phyloP scores from a whole-genome alignment of 2,113 vertebrate species.

The Cyprinodon variegatus region DNA sequence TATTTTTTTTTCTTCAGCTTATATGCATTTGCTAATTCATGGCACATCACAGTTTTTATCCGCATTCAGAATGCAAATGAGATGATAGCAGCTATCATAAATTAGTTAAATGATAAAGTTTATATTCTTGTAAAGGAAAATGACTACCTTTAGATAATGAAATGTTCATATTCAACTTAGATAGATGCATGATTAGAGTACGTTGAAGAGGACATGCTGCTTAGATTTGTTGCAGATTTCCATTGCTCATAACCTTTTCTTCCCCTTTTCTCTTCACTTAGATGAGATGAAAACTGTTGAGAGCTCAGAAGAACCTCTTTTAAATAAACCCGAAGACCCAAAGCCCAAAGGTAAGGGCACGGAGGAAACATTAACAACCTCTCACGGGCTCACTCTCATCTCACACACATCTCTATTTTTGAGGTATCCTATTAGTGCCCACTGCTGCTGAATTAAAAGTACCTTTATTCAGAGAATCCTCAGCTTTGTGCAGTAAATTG shows the following conservation, averaged over 20 bases:
- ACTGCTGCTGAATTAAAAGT: slow-evolving; percentile 74
- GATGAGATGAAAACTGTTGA: slow-evolving; percentile 68
- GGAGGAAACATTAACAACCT: slow-evolving; percentile 21
- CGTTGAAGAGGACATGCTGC: slow-evolving; percentile 14
- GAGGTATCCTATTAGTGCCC: slow-evolving; percentile 58
- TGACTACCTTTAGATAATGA: background rate
- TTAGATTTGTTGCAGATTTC: slow-evolving; percentile 32
- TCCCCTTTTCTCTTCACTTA: slow-evolving; percentile 37
- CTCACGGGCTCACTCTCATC: slow-evolving; percentile 30
- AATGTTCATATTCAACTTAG: background rate
- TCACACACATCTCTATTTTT: slow-evolving; percentile 52
- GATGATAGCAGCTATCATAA: slow-evolving; percentile 9
- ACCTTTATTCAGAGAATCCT: slow-evolving; percentile 43
- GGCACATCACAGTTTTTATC: slow-evolving; percentile 24
- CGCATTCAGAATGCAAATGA: slow-evolving; percentile 13
- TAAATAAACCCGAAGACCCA: slow-evolving; percentile 70
- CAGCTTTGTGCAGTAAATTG: slow-evolving; percentile 39
- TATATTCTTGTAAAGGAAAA: background rate
- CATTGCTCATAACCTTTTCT: slow-evolving; percentile 7
- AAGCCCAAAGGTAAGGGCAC: slow-evolving; percentile 80
- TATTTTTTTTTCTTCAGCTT: slow-evolving; percentile 6
- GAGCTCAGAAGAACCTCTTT: slow-evolving; percentile 64
- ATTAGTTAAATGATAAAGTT: slow-evolving; percentile 1
- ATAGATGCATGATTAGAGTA: slow-evolving; percentile 4
- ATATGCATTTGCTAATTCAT: background rate